Evolutionary conservation across 2,888 invertebrate genomes (phyloP).

Genomic region (Nomada flava): DNA sequence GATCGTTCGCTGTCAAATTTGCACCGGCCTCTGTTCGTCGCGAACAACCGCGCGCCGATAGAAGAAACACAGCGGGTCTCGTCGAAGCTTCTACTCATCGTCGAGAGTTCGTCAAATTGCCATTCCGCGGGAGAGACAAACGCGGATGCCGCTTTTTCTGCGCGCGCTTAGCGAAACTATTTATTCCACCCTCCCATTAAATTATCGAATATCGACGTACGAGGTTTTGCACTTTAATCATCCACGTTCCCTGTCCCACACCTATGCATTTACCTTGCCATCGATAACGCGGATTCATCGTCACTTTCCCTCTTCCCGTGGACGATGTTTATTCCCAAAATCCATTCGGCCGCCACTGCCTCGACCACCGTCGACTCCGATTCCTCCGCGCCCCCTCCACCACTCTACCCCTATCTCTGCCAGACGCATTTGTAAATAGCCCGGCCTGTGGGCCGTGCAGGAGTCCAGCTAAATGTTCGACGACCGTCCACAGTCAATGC

Average conservation of each 20-base stretch:
- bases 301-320: slow-evolving; percentile 57
- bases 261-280: slow-evolving; percentile 58
- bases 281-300: slow-evolving; percentile 62
- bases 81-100: neutral
- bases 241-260: slow-evolving; percentile 34
- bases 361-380: too few species aligned
- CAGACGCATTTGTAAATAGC: slow-evolving; percentile 39
- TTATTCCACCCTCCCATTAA: slow-evolving; percentile 45
- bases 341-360: neutral
- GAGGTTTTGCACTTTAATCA: slow-evolving; percentile 73
- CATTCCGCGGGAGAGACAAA: neutral
- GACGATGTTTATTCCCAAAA: slow-evolving; percentile 45
- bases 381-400: neutral
- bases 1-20: neutral
- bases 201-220: slow-evolving; percentile 69
- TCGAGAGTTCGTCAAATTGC: neutral
- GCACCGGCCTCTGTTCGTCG: neutral
- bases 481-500: neutral
- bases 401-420: neutral
- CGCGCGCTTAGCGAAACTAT: slow-evolving; percentile 25
- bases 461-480: slow-evolving; percentile 14
- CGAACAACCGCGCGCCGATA: slow-evolving; percentile 5
- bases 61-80: slow-evolving; percentile 2
- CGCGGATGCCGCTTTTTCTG: neutral
- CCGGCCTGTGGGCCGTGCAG: neutral